Conservation (phyloP, 2,113 vertebrate genomes). For the Erythrocercus mccallii region DNA sequence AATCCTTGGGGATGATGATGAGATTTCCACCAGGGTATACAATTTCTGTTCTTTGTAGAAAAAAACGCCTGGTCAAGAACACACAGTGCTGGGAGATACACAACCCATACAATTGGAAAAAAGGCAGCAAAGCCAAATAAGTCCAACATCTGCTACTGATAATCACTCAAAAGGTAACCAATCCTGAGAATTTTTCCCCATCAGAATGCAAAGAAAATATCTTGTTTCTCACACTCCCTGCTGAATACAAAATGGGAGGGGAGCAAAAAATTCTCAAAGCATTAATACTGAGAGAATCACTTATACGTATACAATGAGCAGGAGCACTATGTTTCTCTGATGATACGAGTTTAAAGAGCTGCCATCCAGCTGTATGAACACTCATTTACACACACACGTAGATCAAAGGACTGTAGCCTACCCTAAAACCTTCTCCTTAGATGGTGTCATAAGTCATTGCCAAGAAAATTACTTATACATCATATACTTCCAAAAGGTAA, state of each 20-base stretch:
- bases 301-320: conserved; percentile 10
- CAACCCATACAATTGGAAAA: neutral
- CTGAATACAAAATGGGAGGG: neutral
- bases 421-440: conserved; percentile 1
- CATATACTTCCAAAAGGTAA: neutral
- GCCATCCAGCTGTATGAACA: neutral
- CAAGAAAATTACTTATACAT: conserved; percentile 23
- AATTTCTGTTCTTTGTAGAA: neutral
- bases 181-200: neutral
- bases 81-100: neutral
- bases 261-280: neutral
- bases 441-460: neutral
- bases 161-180: neutral
- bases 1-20: neutral
- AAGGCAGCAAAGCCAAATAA: neutral
- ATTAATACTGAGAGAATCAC: conserved; percentile 24
- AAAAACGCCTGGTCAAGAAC: neutral
- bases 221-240: conserved; percentile 28
- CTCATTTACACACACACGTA: neutral
- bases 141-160: neutral
- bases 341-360: neutral
- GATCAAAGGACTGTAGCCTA: conserved; percentile 8
- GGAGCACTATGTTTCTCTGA: neutral
- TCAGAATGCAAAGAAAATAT: neutral
- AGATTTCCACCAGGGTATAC: neutral